These are phyloP conservation scores for Cephus pulcher DNA, from an alignment of 2,888 invertebrate genomes.

Conservation along the genomic window DNA sequence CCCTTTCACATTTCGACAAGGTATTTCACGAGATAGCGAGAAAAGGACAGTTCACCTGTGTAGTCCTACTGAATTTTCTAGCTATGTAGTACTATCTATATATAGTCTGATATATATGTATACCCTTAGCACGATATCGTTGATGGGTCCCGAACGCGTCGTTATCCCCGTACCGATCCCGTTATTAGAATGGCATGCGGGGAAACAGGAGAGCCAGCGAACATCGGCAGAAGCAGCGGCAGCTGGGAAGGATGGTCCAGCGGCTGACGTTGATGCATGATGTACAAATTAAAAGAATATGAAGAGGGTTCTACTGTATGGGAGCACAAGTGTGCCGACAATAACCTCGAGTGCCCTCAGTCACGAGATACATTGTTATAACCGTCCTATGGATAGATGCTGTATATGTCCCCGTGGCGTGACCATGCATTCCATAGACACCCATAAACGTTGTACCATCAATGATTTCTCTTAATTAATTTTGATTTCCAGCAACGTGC, in stretches of 20 bases:
- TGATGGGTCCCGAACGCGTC: background rate
- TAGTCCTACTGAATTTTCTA: background rate
- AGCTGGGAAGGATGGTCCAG: constrained; percentile 32
- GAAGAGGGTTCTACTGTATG: constrained; percentile 8
- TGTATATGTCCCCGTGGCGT: background rate
- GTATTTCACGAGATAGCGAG: background rate
- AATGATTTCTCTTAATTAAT: constrained; percentile 34
- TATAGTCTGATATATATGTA: background rate
- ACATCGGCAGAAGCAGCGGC: constrained; percentile 31
- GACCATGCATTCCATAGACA: background rate
- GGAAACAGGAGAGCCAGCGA: constrained; percentile 29
- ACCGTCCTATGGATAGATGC: background rate
- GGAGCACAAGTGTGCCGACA: constrained; percentile 16
- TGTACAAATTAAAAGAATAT: constrained; percentile 40
- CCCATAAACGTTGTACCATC: constrained; percentile 9
- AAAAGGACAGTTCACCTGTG: background rate
- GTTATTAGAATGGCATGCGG: constrained; percentile 50
- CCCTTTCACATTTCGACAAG: background rate
- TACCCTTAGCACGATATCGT: background rate
- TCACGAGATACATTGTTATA: constrained; percentile 10
- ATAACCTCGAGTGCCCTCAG: constrained; percentile 17
- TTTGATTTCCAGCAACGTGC: background rate
- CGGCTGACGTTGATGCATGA: constrained; percentile 44
- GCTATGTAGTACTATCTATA: background rate
- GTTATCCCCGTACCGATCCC: constrained; percentile 30